A percentile compares a stretch with the other conserved stretches of the same genome.
phyloP scores from a whole-genome alignment of 2,888 invertebrate genomes.

The Pardosa pseudoannulata region DNA sequence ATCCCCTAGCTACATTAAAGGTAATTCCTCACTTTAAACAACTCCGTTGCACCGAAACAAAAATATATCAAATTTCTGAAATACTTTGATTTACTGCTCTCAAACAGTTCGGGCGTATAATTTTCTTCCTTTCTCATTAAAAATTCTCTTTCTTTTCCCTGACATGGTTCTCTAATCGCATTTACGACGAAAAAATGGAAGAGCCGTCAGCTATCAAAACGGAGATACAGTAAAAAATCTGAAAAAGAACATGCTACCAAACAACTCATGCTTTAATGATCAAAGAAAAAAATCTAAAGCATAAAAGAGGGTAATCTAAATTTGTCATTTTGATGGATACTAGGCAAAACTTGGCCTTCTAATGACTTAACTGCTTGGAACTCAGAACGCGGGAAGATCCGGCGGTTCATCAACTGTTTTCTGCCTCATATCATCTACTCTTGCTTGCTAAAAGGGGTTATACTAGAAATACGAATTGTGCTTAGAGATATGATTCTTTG shows the following conservation, averaged over 20 bases:
- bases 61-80: neutral
- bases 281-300: constrained; percentile 25
- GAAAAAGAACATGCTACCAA: constrained; percentile 52
- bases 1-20: neutral
- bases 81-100: neutral
- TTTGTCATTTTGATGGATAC: constrained; percentile 71
- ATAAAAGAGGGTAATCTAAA: constrained; percentile 47
- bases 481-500: too few species aligned
- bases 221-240: constrained; percentile 37
- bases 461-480: neutral
- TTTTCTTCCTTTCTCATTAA: neutral
- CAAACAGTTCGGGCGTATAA: neutral
- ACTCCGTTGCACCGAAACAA: neutral
- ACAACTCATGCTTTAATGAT: constrained; percentile 59
- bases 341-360: constrained; percentile 61
- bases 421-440: constrained; percentile 49
- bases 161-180: constrained; percentile 33
- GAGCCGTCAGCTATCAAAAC: constrained; percentile 23
- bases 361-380: constrained; percentile 58
- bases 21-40: neutral
- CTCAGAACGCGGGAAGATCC: constrained; percentile 29
- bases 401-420: constrained; percentile 64
- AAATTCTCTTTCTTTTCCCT: neutral
- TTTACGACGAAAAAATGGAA: constrained; percentile 23
- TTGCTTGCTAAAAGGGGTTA: neutral